phyloP scores from a whole-genome alignment of 2,797 vertebrate species.

The Distichodus sexfasciatus region DNA sequence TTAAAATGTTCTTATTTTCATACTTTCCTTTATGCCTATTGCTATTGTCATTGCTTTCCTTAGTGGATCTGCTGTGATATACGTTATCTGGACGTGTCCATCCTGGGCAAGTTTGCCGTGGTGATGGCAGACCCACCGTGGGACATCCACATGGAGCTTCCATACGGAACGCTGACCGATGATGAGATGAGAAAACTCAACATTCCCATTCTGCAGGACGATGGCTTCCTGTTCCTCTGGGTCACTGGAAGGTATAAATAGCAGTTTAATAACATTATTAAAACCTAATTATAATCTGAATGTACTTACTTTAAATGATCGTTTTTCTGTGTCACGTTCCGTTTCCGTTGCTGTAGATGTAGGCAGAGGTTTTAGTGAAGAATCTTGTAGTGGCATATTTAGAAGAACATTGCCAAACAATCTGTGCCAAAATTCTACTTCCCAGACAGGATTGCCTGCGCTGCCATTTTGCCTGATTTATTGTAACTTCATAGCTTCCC shows the following conservation, averaged over 20 bases:
- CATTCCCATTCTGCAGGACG: conserved; percentile 91
- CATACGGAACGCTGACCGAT: conserved; percentile 91
- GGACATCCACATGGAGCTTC: conserved; percentile 98
- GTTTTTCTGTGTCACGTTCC: too few relatives aligned
- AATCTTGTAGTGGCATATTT: too few relatives aligned
- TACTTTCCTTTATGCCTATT: too few relatives aligned
- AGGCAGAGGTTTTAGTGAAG: too few relatives aligned
- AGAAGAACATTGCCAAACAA: too few relatives aligned
- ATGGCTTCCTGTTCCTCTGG: conserved; percentile 96
- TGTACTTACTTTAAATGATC: too few relatives aligned
- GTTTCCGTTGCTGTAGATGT: too few relatives aligned
- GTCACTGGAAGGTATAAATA: conserved; percentile 85
- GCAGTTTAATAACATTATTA: background rate
- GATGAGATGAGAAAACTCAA: conserved; percentile 95
- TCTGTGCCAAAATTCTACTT: too few relatives aligned
- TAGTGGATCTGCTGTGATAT: conserved; percentile 92
- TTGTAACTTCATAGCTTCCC: too few relatives aligned
- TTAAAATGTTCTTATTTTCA: too few relatives aligned
- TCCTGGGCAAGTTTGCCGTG: conserved; percentile 92
- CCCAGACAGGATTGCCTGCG: too few relatives aligned
- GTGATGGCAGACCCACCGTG: conserved; percentile 97
- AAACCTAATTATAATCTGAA: background rate
- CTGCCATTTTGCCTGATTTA: too few relatives aligned
- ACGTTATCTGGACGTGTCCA: conserved; percentile 89
- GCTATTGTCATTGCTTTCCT: background rate